Conservation (phyloP, 2,888 invertebrate species). For the Apotomis capreana region DNA sequence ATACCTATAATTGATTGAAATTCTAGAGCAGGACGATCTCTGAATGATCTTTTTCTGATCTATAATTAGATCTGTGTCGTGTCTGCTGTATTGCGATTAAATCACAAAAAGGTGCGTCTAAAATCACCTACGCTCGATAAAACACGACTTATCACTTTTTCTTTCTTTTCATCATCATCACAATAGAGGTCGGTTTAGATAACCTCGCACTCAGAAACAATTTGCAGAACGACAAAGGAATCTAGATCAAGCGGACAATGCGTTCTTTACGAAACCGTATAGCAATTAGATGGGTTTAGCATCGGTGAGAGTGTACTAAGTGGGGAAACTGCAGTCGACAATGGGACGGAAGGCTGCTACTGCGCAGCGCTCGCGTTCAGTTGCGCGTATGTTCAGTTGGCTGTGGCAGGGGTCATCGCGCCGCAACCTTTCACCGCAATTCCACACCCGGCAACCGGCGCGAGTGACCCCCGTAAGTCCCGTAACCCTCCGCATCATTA, state of each 20-base stretch:
- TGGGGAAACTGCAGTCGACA: constrained; percentile 73
- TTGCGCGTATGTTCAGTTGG: constrained; percentile 36
- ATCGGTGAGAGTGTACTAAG: constrained; percentile 77
- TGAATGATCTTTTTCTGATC: no score
- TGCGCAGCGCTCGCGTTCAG: constrained; percentile 46
- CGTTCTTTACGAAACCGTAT: constrained; percentile 73
- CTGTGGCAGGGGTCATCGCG: constrained; percentile 68
- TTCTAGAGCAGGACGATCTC: no score
- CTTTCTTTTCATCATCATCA: constrained; percentile 43
- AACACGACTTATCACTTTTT: constrained; percentile 17
- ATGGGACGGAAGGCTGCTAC: constrained; percentile 62
- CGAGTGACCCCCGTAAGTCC: constrained; percentile 20
- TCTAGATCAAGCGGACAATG: constrained; percentile 79
- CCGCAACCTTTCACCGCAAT: constrained; percentile 69
- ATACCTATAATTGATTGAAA: no score
- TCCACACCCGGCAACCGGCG: constrained; percentile 5
- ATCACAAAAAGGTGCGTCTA: background rate
- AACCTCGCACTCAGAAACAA: constrained; percentile 58
- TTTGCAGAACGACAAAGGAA: constrained; percentile 63
- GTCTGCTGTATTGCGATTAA: background rate
- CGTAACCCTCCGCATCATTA: constrained; percentile 18
- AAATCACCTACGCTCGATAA: constrained; percentile 7
- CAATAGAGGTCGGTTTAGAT: constrained; percentile 61
- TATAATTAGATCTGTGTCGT: no score
- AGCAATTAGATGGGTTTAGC: constrained; percentile 71